A percentile compares a stretch with the other conserved stretches of the same genome.
Conservation (phyloP, 2,113 vertebrate genomes). For the Nymphicus hollandicus region DNA sequence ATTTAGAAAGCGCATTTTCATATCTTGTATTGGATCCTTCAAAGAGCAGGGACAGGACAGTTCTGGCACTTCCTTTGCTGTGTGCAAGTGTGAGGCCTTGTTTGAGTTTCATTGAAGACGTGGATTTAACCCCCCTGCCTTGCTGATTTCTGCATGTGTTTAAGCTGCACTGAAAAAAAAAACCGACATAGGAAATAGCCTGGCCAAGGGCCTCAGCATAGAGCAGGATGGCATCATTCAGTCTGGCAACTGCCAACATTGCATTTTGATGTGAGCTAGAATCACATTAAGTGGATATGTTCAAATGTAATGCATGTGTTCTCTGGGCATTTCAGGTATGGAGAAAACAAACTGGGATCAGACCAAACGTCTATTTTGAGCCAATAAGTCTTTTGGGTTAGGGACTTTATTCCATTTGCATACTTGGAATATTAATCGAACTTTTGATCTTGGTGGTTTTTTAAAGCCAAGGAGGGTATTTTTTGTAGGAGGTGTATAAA, state of each 20-base stretch:
- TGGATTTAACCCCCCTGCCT: not conserved
- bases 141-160: not conserved
- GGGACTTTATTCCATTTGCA: not conserved
- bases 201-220: not conserved
- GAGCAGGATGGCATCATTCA: not conserved
- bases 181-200: not conserved
- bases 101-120: not conserved
- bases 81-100: not conserved
- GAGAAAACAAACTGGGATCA: not conserved
- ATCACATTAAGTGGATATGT: not conserved
- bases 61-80: not conserved
- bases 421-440: not conserved
- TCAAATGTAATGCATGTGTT: not conserved
- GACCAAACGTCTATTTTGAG: not conserved
- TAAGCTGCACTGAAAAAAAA: not conserved
- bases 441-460: conserved; percentile 15
- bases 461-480: conserved; percentile 43
- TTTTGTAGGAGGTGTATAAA: conserved; percentile 39
- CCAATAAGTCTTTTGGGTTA: not conserved
- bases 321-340: not conserved
- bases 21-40: not conserved
- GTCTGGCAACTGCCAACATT: not conserved
- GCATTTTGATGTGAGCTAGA: not conserved
- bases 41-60: not conserved
- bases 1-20: not conserved